Evolutionary conservation across 2,797 vertebrate species (phyloP).

Genomic region (Lacerta bilineata): DNA sequence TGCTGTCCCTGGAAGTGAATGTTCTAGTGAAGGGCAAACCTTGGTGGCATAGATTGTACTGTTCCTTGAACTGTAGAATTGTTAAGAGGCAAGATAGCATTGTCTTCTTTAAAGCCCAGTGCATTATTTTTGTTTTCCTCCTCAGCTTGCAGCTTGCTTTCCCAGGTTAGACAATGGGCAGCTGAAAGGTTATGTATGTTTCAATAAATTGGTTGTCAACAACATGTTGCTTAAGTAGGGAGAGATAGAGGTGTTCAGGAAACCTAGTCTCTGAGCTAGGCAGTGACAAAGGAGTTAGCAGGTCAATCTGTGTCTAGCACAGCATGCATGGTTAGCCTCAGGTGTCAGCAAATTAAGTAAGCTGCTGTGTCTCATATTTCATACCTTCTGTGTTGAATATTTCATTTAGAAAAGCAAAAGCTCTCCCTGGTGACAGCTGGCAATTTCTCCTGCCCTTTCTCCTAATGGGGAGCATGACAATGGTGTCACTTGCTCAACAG

Average conservation of each 20-base stretch:
- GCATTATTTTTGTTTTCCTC: neutral
- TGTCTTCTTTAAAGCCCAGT: neutral
- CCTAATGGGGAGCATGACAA: neutral
- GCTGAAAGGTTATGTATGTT: neutral
- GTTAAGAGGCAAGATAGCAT: neutral
- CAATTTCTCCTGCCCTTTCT: neutral
- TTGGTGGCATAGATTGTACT: neutral
- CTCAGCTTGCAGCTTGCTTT: neutral
- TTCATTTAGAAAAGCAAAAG: neutral
- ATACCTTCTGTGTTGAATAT: neutral
- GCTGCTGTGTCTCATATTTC: fast-evolving
- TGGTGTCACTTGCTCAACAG: neutral
- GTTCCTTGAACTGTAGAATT: neutral
- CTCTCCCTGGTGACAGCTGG: neutral
- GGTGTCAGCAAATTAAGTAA: fast-evolving
- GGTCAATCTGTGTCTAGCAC: neutral
- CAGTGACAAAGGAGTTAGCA: neutral
- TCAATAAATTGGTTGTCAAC: neutral
- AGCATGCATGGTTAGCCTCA: too few relatives aligned
- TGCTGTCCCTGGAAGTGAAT: neutral
- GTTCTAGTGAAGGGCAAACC: neutral
- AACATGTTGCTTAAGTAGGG: neutral
- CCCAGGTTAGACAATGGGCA: neutral
- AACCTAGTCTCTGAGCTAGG: neutral
- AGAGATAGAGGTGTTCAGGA: neutral